Evolutionary conservation across 2,888 invertebrate species (phyloP).

Genomic region (Eudasyphora cyanicolor): DNA sequence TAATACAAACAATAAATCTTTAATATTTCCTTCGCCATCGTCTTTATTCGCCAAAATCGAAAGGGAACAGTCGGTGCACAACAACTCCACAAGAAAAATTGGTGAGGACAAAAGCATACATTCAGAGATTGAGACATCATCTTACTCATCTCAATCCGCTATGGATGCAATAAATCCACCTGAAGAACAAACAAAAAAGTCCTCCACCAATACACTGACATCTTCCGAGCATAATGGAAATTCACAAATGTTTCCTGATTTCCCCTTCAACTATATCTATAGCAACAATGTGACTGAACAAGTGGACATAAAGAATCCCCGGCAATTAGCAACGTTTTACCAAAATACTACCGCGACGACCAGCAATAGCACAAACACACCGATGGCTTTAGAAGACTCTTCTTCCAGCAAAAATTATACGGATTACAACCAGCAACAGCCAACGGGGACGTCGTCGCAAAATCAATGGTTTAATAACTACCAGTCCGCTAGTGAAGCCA

Average conservation of each 20-base stretch:
- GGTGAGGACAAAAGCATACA: slow-evolving; percentile 70
- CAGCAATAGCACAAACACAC: slow-evolving; percentile 23
- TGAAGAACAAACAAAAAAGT: slow-evolving; percentile 41
- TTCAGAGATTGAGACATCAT: slow-evolving; percentile 73
- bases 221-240: slow-evolving; percentile 33
- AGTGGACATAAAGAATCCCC: slow-evolving; percentile 46
- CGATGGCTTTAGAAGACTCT: slow-evolving; percentile 53
- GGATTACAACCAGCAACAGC: slow-evolving; percentile 56
- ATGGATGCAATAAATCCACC: slow-evolving; percentile 63
- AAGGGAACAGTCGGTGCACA: slow-evolving; percentile 8
- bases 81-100: slow-evolving; percentile 7
- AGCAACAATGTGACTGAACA: slow-evolving; percentile 55
- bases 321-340: slow-evolving; percentile 49
- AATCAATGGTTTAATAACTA: slow-evolving; percentile 61
- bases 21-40: slow-evolving; percentile 72
- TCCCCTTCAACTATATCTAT: slow-evolving; percentile 73
- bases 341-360: slow-evolving; percentile 4
- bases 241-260: slow-evolving; percentile 69
- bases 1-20: slow-evolving; percentile 17
- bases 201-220: slow-evolving; percentile 47
- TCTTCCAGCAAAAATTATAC: slow-evolving; percentile 56
- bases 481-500: slow-evolving; percentile 55
- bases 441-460: slow-evolving; percentile 60
- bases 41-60: slow-evolving; percentile 72
- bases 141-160: slow-evolving; percentile 72